Conservation (phyloP, 2,113 vertebrate species). For the Cranoglanis bouderius region DNA sequence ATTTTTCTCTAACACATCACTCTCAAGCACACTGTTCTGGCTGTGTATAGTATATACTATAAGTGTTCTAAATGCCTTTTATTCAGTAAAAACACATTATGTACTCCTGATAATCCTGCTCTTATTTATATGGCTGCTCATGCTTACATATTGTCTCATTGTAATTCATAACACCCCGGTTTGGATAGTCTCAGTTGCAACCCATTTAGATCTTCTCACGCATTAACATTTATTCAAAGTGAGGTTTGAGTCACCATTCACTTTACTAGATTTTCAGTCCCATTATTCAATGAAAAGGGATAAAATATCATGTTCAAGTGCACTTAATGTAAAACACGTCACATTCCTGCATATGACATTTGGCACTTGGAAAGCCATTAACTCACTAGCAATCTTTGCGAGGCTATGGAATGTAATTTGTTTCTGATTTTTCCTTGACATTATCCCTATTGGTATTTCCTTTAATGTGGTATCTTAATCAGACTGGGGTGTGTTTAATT, state of each 20-base stretch:
- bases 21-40: background rate
- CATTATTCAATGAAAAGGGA: constrained; percentile 47
- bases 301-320: constrained; percentile 39
- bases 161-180: constrained; percentile 26
- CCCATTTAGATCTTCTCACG: constrained; percentile 43
- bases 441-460: constrained; percentile 64
- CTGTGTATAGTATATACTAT: background rate
- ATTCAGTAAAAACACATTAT: constrained; percentile 18
- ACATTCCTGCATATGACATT: constrained; percentile 53
- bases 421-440: constrained; percentile 60
- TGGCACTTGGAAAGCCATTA: constrained; percentile 48
- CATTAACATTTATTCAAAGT: constrained; percentile 50
- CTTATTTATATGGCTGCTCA: constrained; percentile 14
- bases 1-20: background rate
- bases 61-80: background rate
- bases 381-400: constrained; percentile 22
- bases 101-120: constrained; percentile 24
- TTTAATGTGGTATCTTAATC: constrained; percentile 55
- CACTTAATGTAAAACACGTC: constrained; percentile 51
- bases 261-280: constrained; percentile 37
- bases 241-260: constrained; percentile 36
- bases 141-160: constrained; percentile 22
- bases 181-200: constrained; percentile 28
- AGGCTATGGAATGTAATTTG: constrained; percentile 41
- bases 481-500: constrained; percentile 62